Base-by-base conservation (phyloP, 2,888 invertebrate species). In the Lithophane socia region DNA sequence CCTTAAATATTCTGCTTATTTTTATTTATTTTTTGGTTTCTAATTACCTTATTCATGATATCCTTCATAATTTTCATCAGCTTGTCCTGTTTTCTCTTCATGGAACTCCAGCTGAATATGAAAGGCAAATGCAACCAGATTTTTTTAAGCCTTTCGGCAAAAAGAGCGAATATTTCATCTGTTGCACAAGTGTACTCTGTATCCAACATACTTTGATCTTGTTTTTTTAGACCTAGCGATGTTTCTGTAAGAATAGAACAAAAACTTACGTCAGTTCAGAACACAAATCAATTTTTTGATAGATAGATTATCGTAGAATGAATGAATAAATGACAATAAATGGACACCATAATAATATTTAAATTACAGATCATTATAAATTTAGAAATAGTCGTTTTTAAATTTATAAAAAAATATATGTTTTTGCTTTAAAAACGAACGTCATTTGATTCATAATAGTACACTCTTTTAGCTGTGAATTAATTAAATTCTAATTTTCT, bases 61-160 rank as follows among this genome's bases (percentile, higher is more conserved):
- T 69, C 58, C 2, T 74, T 83, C 0, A 42, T 47, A 18, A 60
- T 69, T 63, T 83, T 79, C 8, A 73, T 58, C 21, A 83, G 52
- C 18, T n/a, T 18, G 16, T 83, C 72, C 12, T 83, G 83, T 58
- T 60, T 79, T 0, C 52, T 47, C 9, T 79, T 82, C 8, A 79
- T 16, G 0, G 83, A 73, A 69, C 68, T 76, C 70, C 64, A 73
- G 9, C 52, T 79, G 29, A 70, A 84, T 8, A 54, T 60, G 16
- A 0, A 79, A 0, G 77, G 60, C 1, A 72, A 37, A 58, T 76
- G 75, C 3, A 84, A 44, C 72, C 76, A 84, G 1, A 84, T 0
- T 42, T 49, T 81, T 54, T 74, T 29, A n/a, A 81, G 2, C 54
- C 85, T 75, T 24, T 68, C 71, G 1, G 58, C 0, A 21, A 49